Percentiles rank a stretch among this genome's conserved stretches.
Evolutionary conservation across 2,113 vertebrate genomes (phyloP).

Genomic region (Lathamus discolor): DNA sequence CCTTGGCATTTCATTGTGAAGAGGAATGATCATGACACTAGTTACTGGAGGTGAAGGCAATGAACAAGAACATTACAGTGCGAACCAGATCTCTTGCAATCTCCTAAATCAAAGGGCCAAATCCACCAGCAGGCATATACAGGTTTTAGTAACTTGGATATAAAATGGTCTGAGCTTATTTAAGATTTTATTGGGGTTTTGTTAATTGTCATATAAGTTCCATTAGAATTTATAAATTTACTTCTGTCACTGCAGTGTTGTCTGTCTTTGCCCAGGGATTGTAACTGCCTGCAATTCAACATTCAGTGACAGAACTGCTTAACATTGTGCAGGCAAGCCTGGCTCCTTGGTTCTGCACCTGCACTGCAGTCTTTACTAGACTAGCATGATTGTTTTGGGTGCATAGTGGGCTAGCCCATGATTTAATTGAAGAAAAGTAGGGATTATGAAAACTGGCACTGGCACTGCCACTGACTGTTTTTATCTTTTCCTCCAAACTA

Average conservation of each 20-base stretch:
- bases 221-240: not conserved
- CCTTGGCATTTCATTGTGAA: not conserved
- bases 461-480: not conserved
- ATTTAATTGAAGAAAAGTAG: not conserved
- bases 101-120: rapidly evolving
- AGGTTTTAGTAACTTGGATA: not conserved
- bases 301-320: not conserved
- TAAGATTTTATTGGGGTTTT: not conserved
- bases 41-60: not conserved
- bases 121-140: not conserved
- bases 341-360: not conserved
- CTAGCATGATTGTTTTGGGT: not conserved
- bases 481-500: not conserved
- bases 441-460: not conserved
- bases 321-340: not conserved
- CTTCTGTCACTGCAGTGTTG: not conserved
- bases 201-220: not conserved
- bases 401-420: not conserved
- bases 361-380: not conserved
- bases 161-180: not conserved
- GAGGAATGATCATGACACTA: not conserved
- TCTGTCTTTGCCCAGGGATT: not conserved
- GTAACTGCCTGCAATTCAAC: not conserved
- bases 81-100: not conserved
- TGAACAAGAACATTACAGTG: not conserved